Base-by-base conservation (phyloP, 2,888 invertebrate genomes). In the Ophonus ardosiacus region DNA sequence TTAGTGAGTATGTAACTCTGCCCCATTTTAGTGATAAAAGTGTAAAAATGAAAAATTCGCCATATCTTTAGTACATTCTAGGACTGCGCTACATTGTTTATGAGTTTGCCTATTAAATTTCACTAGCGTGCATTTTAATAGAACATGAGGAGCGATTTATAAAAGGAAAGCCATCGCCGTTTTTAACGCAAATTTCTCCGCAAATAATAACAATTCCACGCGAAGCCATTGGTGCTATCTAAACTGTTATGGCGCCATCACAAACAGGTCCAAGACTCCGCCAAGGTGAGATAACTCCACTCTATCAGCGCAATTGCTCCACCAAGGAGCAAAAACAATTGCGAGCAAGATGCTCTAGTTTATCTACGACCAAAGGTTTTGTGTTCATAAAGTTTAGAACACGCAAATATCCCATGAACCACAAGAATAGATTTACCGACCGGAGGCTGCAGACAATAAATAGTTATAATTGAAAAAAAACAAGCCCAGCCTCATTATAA, bases 161-260 rank as follows among this genome's bases (percentile, higher is more conserved):
- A 76, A 83, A 74, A 83, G 83, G 61, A 83, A 83, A 83, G 74
- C 83, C 61, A 74, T 83, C 40, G 83, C 83, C 43, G 61, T 38
- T 78, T 84, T 84, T 84, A 84, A 63, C 84, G 84, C 84, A 84
- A 84, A 84, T 84, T 84, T 84, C 65, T 31, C 78, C 65, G 84
- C 84, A 84, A 84, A 84, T 84, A 84, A 84, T 84, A 84, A 84
- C 84, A 78, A 84, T 84, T 84, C 83, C 61, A 51, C 74, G 78
- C 84, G 65, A 59, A 74, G 56, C 83, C 83, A 76, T 83, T 83
- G 59, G 21, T 51, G 84, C 78, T 84, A 84, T 84, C 84, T 84
- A 78, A 84, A 84, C 65, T 78, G 84, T 84, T 84, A 84, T 84
- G 63, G 84, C 76, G 38, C 84, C 65, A 84, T 78, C 84, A 83